A percentile compares a stretch with the other conserved stretches of the same genome.
phyloP scores from a whole-genome alignment of 2,113 vertebrate species.

The Canis aureus region DNA sequence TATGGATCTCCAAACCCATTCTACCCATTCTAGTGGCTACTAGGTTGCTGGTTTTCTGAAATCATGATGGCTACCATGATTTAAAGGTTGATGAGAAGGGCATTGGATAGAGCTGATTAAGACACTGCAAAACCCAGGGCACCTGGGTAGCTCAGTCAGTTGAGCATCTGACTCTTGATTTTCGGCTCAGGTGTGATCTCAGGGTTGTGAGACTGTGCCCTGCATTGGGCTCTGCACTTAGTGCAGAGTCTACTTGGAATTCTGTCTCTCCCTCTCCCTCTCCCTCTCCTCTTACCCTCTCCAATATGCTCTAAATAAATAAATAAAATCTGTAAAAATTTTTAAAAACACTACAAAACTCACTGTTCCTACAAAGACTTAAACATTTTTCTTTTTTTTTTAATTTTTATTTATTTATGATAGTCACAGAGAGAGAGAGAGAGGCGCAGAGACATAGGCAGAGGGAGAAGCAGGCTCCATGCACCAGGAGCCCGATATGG shows the following conservation, averaged over 20 bases:
- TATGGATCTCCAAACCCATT: neutral
- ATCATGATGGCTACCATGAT: neutral
- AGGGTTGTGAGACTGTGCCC: neutral
- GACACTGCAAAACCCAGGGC: neutral
- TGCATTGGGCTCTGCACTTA: neutral
- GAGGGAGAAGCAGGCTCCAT: no score
- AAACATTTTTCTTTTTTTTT: slow-evolving; percentile 46
- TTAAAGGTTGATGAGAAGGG: neutral
- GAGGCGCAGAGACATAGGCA: no score
- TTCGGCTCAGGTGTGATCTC: neutral
- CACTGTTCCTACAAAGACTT: neutral
- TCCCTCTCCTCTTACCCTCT: neutral
- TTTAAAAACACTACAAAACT: neutral
- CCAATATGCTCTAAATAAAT: neutral
- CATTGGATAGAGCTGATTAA: neutral
- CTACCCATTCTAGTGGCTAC: neutral
- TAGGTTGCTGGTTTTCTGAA: neutral
- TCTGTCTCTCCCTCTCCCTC: neutral
- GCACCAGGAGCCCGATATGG: no score
- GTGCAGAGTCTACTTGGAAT: neutral
- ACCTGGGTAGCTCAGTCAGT: neutral
- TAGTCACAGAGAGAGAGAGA: no score
- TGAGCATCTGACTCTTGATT: neutral
- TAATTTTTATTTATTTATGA: neutral
- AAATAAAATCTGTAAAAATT: neutral